Evolutionary conservation across 2,888 invertebrate species (phyloP).

Genomic region (Byasa hedistus): DNA sequence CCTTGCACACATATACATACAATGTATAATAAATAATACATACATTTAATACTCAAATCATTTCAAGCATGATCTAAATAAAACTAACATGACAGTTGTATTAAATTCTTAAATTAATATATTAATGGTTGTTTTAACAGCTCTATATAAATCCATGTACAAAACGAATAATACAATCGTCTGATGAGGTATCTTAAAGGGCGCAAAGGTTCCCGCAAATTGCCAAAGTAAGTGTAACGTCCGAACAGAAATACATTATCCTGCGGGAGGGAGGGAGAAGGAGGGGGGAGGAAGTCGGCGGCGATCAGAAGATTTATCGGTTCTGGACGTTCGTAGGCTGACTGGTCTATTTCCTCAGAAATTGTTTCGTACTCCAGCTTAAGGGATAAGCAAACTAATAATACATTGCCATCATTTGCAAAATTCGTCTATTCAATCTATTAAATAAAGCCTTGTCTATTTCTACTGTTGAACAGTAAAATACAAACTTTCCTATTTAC

Average conservation of each 20-base stretch:
- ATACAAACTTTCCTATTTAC: too few species aligned
- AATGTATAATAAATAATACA: too few species aligned
- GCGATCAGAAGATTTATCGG: constrained; percentile 68
- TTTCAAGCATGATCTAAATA: too few species aligned
- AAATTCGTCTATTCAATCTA: background rate
- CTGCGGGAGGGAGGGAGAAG: constrained; percentile 37
- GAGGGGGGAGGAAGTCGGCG: constrained; percentile 40
- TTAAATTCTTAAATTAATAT: too few species aligned
- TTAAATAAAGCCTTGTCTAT: background rate
- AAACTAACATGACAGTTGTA: too few species aligned
- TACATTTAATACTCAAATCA: too few species aligned
- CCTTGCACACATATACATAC: too few species aligned
- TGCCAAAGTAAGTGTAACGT: constrained; percentile 78
- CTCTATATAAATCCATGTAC: constrained; percentile 41
- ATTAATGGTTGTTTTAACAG: constrained; percentile 7
- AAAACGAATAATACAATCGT: constrained; percentile 66
- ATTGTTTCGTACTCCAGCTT: constrained; percentile 31
- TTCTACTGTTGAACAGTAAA: too few species aligned
- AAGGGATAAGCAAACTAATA: constrained; percentile 28
- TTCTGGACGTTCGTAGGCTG: constrained; percentile 50
- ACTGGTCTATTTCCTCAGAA: constrained; percentile 63
- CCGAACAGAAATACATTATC: constrained; percentile 80
- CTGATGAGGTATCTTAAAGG: constrained; percentile 78
- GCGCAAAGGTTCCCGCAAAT: constrained; percentile 79
- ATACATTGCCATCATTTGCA: constrained; percentile 18